phyloP scores from a whole-genome alignment of 2,113 vertebrate species.

The Dasyurus viverrinus region DNA sequence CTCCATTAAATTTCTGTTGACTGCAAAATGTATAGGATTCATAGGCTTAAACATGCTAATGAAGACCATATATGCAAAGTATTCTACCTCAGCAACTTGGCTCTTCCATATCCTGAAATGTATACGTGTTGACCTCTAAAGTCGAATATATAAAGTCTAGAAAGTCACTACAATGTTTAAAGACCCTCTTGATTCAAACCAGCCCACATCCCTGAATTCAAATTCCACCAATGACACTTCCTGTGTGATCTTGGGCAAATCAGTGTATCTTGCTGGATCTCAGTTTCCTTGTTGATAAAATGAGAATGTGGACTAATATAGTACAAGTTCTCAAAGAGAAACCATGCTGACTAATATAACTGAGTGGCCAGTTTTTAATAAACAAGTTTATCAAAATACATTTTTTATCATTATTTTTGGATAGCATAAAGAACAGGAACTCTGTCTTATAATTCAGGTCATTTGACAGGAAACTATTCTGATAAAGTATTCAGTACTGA shows the following conservation, averaged over 20 bases:
- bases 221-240: background rate
- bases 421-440: slow-evolving; percentile 54
- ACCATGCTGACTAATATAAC: background rate
- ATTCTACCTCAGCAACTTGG: background rate
- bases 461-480: slow-evolving; percentile 70
- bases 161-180: background rate
- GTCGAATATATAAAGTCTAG: background rate
- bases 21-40: background rate
- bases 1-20: background rate
- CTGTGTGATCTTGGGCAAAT: background rate
- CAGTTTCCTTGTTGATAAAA: background rate
- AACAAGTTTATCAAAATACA: slow-evolving; percentile 26
- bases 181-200: background rate
- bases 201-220: background rate
- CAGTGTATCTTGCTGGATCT: background rate
- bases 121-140: background rate
- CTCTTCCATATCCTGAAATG: background rate
- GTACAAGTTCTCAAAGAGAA: background rate
- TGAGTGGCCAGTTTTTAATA: background rate
- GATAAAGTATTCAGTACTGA: slow-evolving; percentile 75
- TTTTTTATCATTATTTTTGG: slow-evolving; percentile 54
- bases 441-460: slow-evolving; percentile 66
- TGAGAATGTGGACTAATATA: background rate
- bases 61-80: background rate
- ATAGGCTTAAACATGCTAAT: background rate